phyloP scores from a whole-genome alignment of 2,888 invertebrate species.

The Cheilosia grossa region DNA sequence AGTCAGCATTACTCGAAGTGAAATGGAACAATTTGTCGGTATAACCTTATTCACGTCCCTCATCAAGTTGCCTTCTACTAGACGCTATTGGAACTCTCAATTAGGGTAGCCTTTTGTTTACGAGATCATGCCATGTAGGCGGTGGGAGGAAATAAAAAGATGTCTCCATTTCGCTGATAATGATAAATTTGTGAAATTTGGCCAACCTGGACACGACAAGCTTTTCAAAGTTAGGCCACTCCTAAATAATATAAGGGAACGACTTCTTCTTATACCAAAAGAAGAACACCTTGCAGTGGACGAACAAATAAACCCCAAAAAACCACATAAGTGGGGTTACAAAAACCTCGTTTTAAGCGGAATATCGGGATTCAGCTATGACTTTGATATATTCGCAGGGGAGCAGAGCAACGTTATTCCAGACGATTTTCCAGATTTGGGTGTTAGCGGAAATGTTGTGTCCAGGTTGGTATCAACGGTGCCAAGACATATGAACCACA shows the following conservation, averaged over 20 bases:
- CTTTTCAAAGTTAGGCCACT: slow-evolving; percentile 45
- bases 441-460: too few species aligned
- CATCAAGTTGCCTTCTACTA: slow-evolving; percentile 40
- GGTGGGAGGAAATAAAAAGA: slow-evolving; percentile 36
- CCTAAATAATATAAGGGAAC: slow-evolving; percentile 36
- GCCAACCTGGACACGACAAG: slow-evolving; percentile 39
- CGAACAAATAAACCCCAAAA: slow-evolving; percentile 23
- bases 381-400: slow-evolving; percentile 15
- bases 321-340: slow-evolving; percentile 36
- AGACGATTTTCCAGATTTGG: background rate
- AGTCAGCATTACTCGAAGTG: slow-evolving; percentile 18
- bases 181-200: background rate
- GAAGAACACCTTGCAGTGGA: slow-evolving; percentile 29
- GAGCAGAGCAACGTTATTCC: slow-evolving; percentile 24
- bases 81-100: slow-evolving; percentile 43
- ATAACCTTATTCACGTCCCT: slow-evolving; percentile 36
- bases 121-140: slow-evolving; percentile 31
- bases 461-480: background rate
- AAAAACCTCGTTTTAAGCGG: slow-evolving; percentile 35
- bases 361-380: slow-evolving; percentile 24
- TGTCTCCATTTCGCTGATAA: slow-evolving; percentile 32
- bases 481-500: slow-evolving; percentile 39
- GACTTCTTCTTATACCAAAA: slow-evolving; percentile 37
- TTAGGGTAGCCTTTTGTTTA: slow-evolving; percentile 33
- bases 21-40: slow-evolving; percentile 46